Evolutionary conservation across 2,888 invertebrate species (phyloP).

Genomic region (Cheilosia urbana): DNA sequence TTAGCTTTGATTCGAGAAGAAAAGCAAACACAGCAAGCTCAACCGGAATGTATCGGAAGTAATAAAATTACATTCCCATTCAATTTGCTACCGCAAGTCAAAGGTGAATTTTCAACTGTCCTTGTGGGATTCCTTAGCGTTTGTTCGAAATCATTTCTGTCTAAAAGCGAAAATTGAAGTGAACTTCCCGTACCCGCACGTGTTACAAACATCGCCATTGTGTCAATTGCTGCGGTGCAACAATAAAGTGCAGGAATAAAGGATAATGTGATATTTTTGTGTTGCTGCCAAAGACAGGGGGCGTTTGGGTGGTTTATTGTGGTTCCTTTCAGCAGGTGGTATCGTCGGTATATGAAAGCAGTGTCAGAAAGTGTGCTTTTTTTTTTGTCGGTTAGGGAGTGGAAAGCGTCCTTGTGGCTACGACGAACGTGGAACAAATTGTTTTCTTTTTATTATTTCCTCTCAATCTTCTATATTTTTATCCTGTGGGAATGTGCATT

Average conservation of each 20-base stretch:
- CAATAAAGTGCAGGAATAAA: slow-evolving; percentile 49
- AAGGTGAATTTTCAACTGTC: slow-evolving; percentile 63
- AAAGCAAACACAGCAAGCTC: not conserved
- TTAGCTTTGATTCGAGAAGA: slow-evolving; percentile 35
- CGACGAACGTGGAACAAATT: slow-evolving; percentile 38
- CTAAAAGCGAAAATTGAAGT: slow-evolving; percentile 57
- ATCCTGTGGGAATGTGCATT: slow-evolving; percentile 68
- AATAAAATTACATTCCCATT: slow-evolving; percentile 60
- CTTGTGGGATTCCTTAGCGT: slow-evolving; percentile 29
- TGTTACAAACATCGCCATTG: slow-evolving; percentile 23
- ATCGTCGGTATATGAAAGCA: not conserved
- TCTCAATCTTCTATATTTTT: slow-evolving; percentile 49
- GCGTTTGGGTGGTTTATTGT: not conserved
- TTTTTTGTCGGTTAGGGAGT: slow-evolving; percentile 2
- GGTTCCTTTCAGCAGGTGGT: slow-evolving; percentile 36
- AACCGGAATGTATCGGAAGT: slow-evolving; percentile 48
- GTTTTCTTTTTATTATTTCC: slow-evolving; percentile 21
- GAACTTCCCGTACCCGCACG: slow-evolving; percentile 31
- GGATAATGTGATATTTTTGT: slow-evolving; percentile 53
- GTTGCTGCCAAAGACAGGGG: slow-evolving; percentile 24
- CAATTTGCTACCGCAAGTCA: slow-evolving; percentile 59
- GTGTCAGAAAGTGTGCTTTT: slow-evolving; percentile 6
- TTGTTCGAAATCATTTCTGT: slow-evolving; percentile 66
- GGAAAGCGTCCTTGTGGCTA: slow-evolving; percentile 5
- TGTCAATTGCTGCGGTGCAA: slow-evolving; percentile 37